These are phyloP conservation scores for Adoxophyes honmai DNA, from an alignment of 1,140 invertebrate species.

Conservation along the genomic window DNA sequence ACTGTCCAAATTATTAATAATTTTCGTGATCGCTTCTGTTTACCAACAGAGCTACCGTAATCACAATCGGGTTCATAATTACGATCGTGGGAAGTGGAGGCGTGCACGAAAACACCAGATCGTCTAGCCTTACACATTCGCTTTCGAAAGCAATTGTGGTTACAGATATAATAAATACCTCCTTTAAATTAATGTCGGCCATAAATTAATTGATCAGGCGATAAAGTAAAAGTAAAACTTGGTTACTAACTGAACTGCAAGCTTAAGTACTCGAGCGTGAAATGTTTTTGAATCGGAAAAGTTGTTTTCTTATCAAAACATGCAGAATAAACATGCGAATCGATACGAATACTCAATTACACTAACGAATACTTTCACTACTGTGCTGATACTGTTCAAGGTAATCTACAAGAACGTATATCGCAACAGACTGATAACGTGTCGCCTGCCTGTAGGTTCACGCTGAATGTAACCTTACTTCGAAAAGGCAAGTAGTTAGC, in stretches of 20 bases:
- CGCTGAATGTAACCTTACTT: slow-evolving; percentile 22
- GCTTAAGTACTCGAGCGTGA: slow-evolving; percentile 13
- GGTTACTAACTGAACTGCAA: background rate
- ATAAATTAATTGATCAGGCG: slow-evolving; percentile 15
- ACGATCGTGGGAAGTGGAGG: background rate
- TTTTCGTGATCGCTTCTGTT: background rate
- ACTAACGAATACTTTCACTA: slow-evolving; percentile 68
- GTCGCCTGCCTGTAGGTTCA: slow-evolving; percentile 28
- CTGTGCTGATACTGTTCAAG: slow-evolving; percentile 49
- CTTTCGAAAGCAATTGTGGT: slow-evolving; percentile 14
- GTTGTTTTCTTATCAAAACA: slow-evolving; percentile 39
- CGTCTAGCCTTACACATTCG: slow-evolving; percentile 13
- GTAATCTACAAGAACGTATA: slow-evolving; percentile 45
- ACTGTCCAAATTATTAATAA: no score
- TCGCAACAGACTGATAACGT: slow-evolving; percentile 33
- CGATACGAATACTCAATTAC: slow-evolving; percentile 47
- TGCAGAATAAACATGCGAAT: slow-evolving; percentile 44
- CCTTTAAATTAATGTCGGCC: slow-evolving; percentile 14
- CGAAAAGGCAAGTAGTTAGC: background rate
- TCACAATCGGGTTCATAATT: slow-evolving; percentile 1
- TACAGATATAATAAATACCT: slow-evolving; percentile 7
- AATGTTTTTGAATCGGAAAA: slow-evolving; percentile 35
- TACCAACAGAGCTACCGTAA: background rate
- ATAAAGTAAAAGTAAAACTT: slow-evolving; percentile 14
- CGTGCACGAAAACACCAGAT: slow-evolving; percentile 14